These are phyloP conservation scores for Orycteropus afer DNA, from an alignment of 2,113 vertebrate species.

Conservation along the genomic window DNA sequence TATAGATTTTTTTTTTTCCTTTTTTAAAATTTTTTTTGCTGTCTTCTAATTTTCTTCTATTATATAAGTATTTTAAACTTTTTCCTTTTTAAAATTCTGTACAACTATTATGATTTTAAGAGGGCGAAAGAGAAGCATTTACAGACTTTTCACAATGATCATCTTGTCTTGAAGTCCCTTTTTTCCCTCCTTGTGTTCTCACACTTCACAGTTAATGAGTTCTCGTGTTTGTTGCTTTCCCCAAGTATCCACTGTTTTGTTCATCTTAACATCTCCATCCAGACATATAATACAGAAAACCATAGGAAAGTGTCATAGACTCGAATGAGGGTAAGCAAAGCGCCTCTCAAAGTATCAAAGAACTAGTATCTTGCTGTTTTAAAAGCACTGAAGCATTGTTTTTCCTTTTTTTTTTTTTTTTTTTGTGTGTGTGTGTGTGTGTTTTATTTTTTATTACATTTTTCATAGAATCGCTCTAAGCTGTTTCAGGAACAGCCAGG, in stretches of 20 bases:
- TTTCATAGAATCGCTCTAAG: conserved; percentile 94
- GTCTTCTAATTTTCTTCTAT: conserved; percentile 93
- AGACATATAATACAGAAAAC: conserved; percentile 91
- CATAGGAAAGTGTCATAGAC: conserved; percentile 91
- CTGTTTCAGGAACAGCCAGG: conserved; percentile 94
- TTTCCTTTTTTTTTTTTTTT: conserved; percentile 91
- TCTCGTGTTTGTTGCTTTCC: conserved; percentile 81
- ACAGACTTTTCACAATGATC: conserved; percentile 88
- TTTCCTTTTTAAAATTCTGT: conserved; percentile 91
- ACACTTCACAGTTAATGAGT: conserved; percentile 73
- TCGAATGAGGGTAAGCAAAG: conserved; percentile 92
- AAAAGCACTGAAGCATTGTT: conserved; percentile 94
- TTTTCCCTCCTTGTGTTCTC: conserved; percentile 79
- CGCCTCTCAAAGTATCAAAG: conserved; percentile 92
- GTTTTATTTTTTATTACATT: conserved; percentile 88
- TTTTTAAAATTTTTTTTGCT: conserved; percentile 88
- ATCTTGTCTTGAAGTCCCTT: conserved; percentile 83
- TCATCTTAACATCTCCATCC: conserved; percentile 84
- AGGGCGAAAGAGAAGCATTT: conserved; percentile 90
- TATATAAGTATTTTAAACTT: conserved; percentile 96
- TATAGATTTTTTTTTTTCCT: conserved; percentile 90
- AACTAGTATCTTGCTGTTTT: conserved; percentile 95
- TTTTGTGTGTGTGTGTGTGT: conserved; percentile 84
- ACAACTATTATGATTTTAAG: conserved; percentile 93
- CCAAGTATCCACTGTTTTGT: conserved; percentile 84